Base-by-base conservation (phyloP, 1,140 invertebrate species). In the Drosophila sp. region DNA sequence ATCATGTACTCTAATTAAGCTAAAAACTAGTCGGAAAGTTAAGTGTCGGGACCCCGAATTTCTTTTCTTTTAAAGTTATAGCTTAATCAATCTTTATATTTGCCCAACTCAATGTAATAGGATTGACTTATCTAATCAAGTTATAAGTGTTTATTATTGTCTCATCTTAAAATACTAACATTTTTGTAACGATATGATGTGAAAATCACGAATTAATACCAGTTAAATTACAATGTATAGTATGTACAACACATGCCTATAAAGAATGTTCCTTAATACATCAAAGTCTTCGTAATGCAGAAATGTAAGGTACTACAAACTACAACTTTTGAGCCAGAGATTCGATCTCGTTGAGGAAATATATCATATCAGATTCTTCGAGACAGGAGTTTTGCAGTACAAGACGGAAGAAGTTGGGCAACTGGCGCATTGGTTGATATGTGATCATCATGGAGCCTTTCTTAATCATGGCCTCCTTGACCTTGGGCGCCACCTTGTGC, bases 381-480 rank as follows among this genome's bases (percentile, higher is more conserved):
- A 97, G 92, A 13, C 94, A 95, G 3, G 97, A 99, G 86, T 97
- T 99, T 92, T 97, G 97, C 75, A 99, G 94, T 6, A 99, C 97
- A 53, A 99, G 94, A 40, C 98, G 94, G 93, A 99, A 99, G 93
- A 99, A 99, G 92, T 99, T 97, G 0, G 97, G 96, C 66, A 95
- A 92, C 61, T 94, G 93, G 45, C 95, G 93, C 66, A 97, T 93
- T 0, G 97, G 96, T 89, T 99, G 98, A 90, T 99, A 99, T 11
- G 97, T 98, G 27, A 99, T 96, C 95, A 99, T 97, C 95, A 98
- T 98, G 3, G 95, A 96, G 3, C 98, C 98, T 89, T 97, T 95
- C 89, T 96, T 96, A 93, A 99, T 97, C 98, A 99, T 99, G 64
- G 94, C 92, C 84, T 97, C 97, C 92, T 99, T 99, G 46, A 99